A percentile compares a stretch with the other conserved stretches of the same genome.
Conservation (phyloP, 1,140 invertebrate genomes). For the Dryas iulia region DNA sequence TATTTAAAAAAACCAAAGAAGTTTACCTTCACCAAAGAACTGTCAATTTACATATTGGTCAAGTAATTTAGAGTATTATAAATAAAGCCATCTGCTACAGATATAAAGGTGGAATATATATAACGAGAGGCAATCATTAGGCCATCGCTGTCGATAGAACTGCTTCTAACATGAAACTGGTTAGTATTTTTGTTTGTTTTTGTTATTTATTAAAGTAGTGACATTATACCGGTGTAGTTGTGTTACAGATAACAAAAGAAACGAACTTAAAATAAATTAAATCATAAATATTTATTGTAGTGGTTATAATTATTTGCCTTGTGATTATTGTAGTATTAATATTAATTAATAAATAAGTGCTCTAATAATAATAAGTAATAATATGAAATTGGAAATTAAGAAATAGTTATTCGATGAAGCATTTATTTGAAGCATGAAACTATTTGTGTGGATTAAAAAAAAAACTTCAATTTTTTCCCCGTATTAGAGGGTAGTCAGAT, state of each 20-base stretch:
- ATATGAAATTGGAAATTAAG: no score
- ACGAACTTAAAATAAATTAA: not conserved
- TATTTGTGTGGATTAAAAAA: no score
- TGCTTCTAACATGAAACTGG: constrained; percentile 48
- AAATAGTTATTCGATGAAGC: no score
- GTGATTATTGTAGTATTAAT: no score
- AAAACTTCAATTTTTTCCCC: no score
- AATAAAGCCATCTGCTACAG: constrained; percentile 24
- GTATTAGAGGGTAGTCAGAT: no score
- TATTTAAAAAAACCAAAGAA: constrained; percentile 4
- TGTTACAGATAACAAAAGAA: not conserved
- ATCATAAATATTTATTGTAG: no score
- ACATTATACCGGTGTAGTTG: not conserved
- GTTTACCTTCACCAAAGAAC: constrained; percentile 28
- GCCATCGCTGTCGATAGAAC: constrained; percentile 40
- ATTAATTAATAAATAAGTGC: no score
- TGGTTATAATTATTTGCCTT: no score
- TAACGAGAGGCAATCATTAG: constrained; percentile 26
- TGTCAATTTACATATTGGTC: constrained; percentile 23
- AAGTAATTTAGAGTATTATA: constrained; percentile 20
- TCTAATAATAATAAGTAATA: no score
- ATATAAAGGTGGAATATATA: constrained; percentile 18
- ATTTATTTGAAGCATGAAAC: no score
- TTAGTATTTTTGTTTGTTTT: constrained; percentile 34
- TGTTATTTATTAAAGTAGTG: not conserved